Evolutionary conservation across 2,888 invertebrate genomes (phyloP).

Genomic region (Rosalia funebris): DNA sequence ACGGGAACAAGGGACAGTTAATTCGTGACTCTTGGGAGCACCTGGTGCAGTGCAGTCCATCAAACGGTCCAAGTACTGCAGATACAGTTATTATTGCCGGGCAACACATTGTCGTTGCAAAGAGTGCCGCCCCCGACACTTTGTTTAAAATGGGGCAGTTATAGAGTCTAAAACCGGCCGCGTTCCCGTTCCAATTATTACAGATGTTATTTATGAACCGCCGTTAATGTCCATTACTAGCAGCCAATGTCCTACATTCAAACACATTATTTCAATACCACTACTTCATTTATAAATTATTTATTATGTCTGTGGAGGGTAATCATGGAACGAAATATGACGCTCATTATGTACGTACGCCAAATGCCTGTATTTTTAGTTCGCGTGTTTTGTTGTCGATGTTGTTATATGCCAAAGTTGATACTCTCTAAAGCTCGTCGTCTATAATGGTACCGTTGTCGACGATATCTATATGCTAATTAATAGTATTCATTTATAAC

Average conservation of each 20-base stretch:
- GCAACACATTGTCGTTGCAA: constrained; percentile 51
- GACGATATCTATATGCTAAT: no score
- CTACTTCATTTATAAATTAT: constrained; percentile 31
- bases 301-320: constrained; percentile 28
- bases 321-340: constrained; percentile 14
- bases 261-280: constrained; percentile 30
- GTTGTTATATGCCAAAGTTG: neutral
- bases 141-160: constrained; percentile 56
- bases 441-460: neutral
- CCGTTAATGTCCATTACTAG: constrained; percentile 42
- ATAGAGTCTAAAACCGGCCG: constrained; percentile 56
- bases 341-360: constrained; percentile 6
- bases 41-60: constrained; percentile 40
- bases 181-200: constrained; percentile 42
- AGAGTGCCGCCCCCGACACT: constrained; percentile 47
- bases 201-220: constrained; percentile 37
- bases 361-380: constrained; percentile 18
- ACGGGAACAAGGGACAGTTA: constrained; percentile 10
- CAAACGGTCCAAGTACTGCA: constrained; percentile 35
- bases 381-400: neutral
- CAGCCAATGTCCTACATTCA: constrained; percentile 32
- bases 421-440: neutral
- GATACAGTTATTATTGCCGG: constrained; percentile 60
- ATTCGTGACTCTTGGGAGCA: constrained; percentile 28
- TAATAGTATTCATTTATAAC: no score